Evolutionary conservation across 2,888 invertebrate genomes (phyloP).

Genomic region (Trichogramma evanescens): DNA sequence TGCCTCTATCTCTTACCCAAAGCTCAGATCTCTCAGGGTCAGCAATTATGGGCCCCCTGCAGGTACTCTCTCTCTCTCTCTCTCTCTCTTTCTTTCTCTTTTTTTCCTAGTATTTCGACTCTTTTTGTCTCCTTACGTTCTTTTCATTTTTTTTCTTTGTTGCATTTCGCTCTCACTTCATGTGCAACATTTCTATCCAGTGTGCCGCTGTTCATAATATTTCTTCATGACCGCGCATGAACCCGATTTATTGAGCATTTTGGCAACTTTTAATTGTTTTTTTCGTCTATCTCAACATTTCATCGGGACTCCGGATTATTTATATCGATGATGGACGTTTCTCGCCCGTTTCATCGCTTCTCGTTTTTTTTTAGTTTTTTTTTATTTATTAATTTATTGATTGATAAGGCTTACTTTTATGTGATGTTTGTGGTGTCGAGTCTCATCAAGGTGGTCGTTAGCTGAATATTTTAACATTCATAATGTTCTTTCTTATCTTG

Average conservation of each 20-base stretch:
- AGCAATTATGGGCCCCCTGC: constrained; percentile 47
- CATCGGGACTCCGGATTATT: background rate
- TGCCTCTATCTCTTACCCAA: background rate
- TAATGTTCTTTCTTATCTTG: constrained; percentile 5
- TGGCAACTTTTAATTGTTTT: background rate
- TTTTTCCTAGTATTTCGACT: background rate
- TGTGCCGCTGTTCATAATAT: background rate
- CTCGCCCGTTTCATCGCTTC: background rate
- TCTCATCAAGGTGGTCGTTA: constrained; percentile 4
- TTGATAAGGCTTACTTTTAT: constrained; percentile 3
- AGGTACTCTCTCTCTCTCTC: constrained; percentile 23
- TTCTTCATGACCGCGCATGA: background rate
- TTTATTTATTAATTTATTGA: constrained; percentile 3
- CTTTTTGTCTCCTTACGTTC: background rate
- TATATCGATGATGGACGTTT: too few relatives aligned
- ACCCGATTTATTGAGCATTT: constrained; percentile 1
- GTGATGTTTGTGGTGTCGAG: constrained; percentile 1
- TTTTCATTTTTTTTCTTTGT: constrained; percentile 10
- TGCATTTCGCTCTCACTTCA: constrained; percentile 18
- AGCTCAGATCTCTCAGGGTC: constrained; percentile 43
- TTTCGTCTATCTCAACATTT: constrained; percentile 6
- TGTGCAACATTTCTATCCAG: constrained; percentile 6
- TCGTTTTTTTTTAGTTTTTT: background rate
- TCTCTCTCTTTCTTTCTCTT: background rate
- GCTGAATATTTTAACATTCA: background rate